phyloP scores from a whole-genome alignment of 2,113 vertebrate species.

The Polyodon spathula region DNA sequence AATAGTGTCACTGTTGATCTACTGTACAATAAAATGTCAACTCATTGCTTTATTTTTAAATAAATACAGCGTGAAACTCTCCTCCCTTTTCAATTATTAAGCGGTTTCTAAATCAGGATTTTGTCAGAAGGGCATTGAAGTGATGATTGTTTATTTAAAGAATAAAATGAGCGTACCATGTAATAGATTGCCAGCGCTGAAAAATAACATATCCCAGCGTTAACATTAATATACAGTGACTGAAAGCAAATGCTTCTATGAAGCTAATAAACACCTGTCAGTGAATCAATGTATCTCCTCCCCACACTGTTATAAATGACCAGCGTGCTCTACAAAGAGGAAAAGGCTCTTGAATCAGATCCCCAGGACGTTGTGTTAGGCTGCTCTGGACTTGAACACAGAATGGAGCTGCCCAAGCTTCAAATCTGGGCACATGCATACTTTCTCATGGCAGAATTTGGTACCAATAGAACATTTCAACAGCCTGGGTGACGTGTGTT shows the following conservation, averaged over 20 bases:
- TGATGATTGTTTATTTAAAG: background rate
- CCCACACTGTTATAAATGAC: background rate
- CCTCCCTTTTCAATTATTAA: background rate
- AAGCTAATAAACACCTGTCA: slow-evolving; percentile 7
- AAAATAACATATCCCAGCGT: background rate
- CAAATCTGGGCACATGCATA: too few relatives aligned
- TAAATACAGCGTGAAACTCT: background rate
- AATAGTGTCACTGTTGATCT: background rate
- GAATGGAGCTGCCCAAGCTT: too few relatives aligned
- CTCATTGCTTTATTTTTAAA: too few relatives aligned
- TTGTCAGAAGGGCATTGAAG: background rate
- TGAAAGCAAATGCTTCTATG: background rate
- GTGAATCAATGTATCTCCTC: background rate
- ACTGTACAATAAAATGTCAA: background rate
- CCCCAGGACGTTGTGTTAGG: background rate
- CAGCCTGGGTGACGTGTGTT: too few relatives aligned
- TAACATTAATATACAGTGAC: background rate
- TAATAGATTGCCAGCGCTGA: background rate
- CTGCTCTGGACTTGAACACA: too few relatives aligned
- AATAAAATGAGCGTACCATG: background rate
- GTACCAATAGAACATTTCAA: too few relatives aligned
- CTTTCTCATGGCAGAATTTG: too few relatives aligned
- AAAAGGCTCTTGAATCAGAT: background rate
- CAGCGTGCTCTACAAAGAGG: background rate
- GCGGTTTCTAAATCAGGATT: background rate